Conservation (phyloP, 2,888 invertebrate species). For the Diadegma fenestrale region DNA sequence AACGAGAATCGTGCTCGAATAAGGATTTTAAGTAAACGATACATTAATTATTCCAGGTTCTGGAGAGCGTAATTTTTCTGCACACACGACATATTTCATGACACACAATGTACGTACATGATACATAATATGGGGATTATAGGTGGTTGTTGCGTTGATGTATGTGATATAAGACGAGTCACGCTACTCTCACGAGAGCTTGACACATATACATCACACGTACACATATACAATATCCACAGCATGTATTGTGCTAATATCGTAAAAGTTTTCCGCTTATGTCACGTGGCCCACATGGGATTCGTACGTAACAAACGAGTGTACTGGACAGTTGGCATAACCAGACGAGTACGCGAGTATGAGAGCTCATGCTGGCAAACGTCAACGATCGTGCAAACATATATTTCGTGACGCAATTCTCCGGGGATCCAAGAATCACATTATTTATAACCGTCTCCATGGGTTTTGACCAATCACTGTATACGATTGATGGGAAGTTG, state of each 20-base stretch:
- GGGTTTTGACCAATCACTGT: not conserved
- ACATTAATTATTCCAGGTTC: slow-evolving; percentile 11
- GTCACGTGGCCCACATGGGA: slow-evolving; percentile 19
- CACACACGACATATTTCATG: slow-evolving; percentile 6
- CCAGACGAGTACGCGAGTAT: slow-evolving; percentile 15
- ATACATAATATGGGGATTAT: not conserved
- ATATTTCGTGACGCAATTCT: not conserved
- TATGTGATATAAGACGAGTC: slow-evolving; percentile 6
- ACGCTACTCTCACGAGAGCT: slow-evolving; percentile 18
- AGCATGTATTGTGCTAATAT: slow-evolving; percentile 2
- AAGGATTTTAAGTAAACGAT: slow-evolving; percentile 1
- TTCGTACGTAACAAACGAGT: slow-evolving; percentile 31
- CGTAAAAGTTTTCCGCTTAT: slow-evolving; percentile 30
- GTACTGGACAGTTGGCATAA: not conserved
- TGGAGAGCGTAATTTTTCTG: not conserved
- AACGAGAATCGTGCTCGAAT: not conserved
- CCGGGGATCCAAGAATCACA: not conserved
- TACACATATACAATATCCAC: not conserved
- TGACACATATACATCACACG: not conserved
- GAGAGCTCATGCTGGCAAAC: not conserved
- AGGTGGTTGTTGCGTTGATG: not conserved
- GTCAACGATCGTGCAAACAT: not conserved
- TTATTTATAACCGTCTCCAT: not conserved
- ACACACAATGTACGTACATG: not conserved
- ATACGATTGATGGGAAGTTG: not conserved